These are phyloP conservation scores for Oryzias javanicus DNA, from an alignment of 2,113 vertebrate genomes.

Conservation along the genomic window DNA sequence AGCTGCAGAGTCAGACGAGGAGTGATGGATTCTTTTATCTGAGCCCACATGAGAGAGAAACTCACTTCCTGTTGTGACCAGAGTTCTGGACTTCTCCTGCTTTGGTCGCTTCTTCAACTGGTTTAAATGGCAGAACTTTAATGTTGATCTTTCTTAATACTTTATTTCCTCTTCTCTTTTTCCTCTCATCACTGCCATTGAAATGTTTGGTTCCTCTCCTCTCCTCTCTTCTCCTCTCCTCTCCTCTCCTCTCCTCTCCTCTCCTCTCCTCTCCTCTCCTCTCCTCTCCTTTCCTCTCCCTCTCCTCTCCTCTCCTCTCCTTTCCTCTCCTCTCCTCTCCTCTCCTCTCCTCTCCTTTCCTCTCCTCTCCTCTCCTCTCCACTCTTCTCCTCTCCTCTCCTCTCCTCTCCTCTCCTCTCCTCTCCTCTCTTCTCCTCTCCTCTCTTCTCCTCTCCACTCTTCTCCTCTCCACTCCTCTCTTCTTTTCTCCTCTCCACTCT, in stretches of 20 bases:
- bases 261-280: constrained; percentile 6
- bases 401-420: constrained; percentile 26
- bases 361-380: constrained; percentile 12
- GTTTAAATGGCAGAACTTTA: constrained; percentile 23
- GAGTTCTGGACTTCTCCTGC: constrained; percentile 35
- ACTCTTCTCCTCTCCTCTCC: constrained; percentile 29
- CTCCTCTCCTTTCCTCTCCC: constrained; percentile 37
- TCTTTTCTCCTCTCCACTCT: neutral
- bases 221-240: neutral
- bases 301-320: constrained; percentile 21
- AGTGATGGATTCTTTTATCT: neutral
- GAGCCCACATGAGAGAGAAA: neutral
- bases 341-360: constrained; percentile 43
- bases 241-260: constrained; percentile 2
- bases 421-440: neutral
- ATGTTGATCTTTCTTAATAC: constrained; percentile 23
- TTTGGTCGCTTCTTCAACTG: constrained; percentile 6
- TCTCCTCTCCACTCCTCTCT: neutral
- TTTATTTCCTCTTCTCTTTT: constrained; percentile 49
- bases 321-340: neutral
- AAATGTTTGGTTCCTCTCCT: neutral
- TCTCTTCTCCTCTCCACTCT: no score
- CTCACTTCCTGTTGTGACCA: neutral
- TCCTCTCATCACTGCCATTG: constrained; percentile 39
- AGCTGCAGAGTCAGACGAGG: no score